Conservation (phyloP, 1,140 invertebrate genomes). For the Musca domestica region DNA sequence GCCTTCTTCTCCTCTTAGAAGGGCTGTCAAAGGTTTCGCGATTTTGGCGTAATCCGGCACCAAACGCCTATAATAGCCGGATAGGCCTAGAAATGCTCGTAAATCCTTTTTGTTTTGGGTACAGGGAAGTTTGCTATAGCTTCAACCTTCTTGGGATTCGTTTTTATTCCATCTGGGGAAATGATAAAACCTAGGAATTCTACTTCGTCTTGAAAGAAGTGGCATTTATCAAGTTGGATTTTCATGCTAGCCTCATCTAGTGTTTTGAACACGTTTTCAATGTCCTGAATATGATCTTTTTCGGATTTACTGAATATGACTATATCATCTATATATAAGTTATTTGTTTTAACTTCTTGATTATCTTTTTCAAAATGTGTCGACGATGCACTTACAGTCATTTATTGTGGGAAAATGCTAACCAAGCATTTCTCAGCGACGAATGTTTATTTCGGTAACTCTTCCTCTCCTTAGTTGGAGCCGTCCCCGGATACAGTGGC, state of each 20-base stretch:
- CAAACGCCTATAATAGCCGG: slow-evolving; percentile 39
- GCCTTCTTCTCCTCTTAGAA: slow-evolving; percentile 25
- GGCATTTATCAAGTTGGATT: slow-evolving; percentile 53
- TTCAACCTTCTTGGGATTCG: slow-evolving; percentile 25
- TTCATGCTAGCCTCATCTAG: slow-evolving; percentile 51
- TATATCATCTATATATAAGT: slow-evolving; percentile 25
- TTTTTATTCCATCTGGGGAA: slow-evolving; percentile 28
- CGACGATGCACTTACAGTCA: no score
- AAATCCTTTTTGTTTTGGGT: slow-evolving; percentile 25
- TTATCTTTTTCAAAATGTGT: no score
- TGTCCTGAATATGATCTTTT: slow-evolving; percentile 6
- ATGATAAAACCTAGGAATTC: slow-evolving; percentile 29
- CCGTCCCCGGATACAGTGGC: no score
- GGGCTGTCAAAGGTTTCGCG: no score
- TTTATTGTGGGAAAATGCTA: no score
- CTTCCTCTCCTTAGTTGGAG: no score
- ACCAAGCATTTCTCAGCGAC: no score
- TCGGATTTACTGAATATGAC: slow-evolving; percentile 17
- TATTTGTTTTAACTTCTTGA: no score
- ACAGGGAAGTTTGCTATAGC: slow-evolving; percentile 23
- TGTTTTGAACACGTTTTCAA: slow-evolving; percentile 17
- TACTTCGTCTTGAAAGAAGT: slow-evolving; percentile 47
- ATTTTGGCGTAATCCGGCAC: no score
- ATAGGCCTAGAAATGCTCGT: slow-evolving; percentile 33
- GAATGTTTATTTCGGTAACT: no score